Conservation (phyloP, 2,888 invertebrate genomes). For the Cataglyphis altisquamis region DNA sequence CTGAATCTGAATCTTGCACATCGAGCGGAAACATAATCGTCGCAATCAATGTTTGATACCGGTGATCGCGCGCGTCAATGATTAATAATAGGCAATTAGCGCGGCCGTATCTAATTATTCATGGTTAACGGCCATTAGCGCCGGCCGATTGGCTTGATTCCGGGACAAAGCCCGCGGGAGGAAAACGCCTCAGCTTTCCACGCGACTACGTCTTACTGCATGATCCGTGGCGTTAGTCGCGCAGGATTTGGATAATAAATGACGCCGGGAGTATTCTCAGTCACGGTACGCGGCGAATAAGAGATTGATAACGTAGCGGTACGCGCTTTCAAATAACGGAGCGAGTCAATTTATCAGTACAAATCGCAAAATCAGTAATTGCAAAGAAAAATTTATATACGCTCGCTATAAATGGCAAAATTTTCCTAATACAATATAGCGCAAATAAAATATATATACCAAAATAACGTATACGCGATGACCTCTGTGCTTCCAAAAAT, state of each 20-base stretch:
- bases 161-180: conserved; percentile 33
- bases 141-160: conserved; percentile 37
- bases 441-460: not conserved
- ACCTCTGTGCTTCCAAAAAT: conserved; percentile 15
- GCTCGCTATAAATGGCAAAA: not conserved
- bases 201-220: conserved; percentile 33
- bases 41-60: conserved; percentile 73
- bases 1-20: conserved; percentile 58
- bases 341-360: not conserved
- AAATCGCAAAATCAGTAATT: not conserved
- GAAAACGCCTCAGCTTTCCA: conserved; percentile 28
- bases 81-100: conserved; percentile 77
- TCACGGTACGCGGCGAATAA: conserved; percentile 1
- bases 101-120: conserved; percentile 75
- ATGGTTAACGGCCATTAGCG: conserved; percentile 72
- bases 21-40: conserved; percentile 69
- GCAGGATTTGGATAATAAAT: conserved; percentile 36
- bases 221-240: conserved; percentile 24
- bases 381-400: not conserved
- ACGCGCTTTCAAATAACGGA: not conserved
- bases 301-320: conserved; percentile 13
- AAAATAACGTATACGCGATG: not conserved
- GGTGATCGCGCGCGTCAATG: conserved; percentile 62
- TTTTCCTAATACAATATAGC: not conserved
- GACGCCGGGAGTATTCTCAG: not conserved